Base-by-base conservation (phyloP, 2,888 invertebrate species). In the Hipparchia semele region DNA sequence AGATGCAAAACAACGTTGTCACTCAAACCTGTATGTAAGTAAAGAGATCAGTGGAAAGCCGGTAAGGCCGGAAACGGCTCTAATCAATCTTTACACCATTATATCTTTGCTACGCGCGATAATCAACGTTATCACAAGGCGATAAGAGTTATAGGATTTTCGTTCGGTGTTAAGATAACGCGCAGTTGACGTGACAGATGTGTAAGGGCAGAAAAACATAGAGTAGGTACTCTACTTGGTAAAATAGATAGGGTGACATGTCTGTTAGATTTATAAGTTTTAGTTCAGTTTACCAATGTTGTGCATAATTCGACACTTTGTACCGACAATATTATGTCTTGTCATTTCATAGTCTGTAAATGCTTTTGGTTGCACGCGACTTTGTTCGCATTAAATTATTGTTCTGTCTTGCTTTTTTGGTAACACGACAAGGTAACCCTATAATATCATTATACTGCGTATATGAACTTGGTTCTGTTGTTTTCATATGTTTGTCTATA, bases 11-110 rank as follows among this genome's bases (percentile, higher is more conserved):
- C 74, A 73, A 78, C 77, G 67, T 77, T 75, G 73, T 68, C 68
- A 54, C 73, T 56, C 64, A 68, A 82, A 80, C 78, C 78, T 77
- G 80, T 81, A 83, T 79, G 79, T 81, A 77, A 83, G 83, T 84
- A 84, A 85, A 83, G 82, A 82, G 86, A 83, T 79, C 84, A 83
- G 81, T 84, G 81, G 83, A 84, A 86, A 84, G 83, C 80, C 79
- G 75, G 78, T 83, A 76, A 80, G 76, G 79, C 78, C 87, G 80
- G 80, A 80, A 81, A 84, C 86, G 81, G 78, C 77, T 79, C 80
- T 82, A 83, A 85, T 86, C 82, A 84, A 83, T 83, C 82, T 83
- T 79, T 51, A 73, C 76, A 72, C 76, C 73, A 68, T n/a, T 71
- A 54, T 68, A 76, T 73, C 64, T 70, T 72, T 60, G 65, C 70